Evolutionary conservation across 2,113 vertebrate species (phyloP), one percentile per base, ranked within the genome.

Genomic region (Sisor rabdophorus): DNA sequence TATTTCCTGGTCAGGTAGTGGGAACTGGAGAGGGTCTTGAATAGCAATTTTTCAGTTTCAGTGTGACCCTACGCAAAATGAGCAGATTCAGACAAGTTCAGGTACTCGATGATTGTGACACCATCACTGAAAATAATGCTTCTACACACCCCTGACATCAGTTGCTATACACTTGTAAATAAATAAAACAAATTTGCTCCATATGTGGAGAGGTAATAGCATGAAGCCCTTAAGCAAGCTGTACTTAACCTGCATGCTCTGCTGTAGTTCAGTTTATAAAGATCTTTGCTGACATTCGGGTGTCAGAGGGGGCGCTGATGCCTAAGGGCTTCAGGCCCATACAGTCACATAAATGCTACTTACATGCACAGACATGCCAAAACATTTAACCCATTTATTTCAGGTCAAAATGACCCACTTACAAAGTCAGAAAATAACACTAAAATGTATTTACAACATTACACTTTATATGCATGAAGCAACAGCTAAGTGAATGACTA

Each of bases 101-200:
- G 90, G 92, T 92, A 92, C 87, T 89, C 92, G 90, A 91, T 89
- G 90, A 90, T 87, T 88, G 86, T 91, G 92, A 92, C 92, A 92
- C 91, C 91, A 89, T 89, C 85, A 79, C 87, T 71, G 85, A 88
- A 86, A 90, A 89, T 89, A 87, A 87, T 88, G 86, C 83, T 86
- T 84, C 86, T 86, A 91, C 87, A 90, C 91, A 90, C 84, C 85
- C 89, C 87, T 91, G 90, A 89, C 87, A 91, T 87, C 80, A 61
- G 88, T 91, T 87, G 88, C 82, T 89, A 88, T 85, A 87, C 84
- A 86, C 87, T 88, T 85, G 72, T 60, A 61, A 74, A 61, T 74
- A 74, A 74, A 61, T 61, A 74, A 89, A 90, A 92, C 91, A 91
- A 90, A 91, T 88, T 89, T 87, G 85, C 88, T 88, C 89, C 87